Evolutionary conservation across 2,797 vertebrate species (phyloP).

Genomic region (Oophaga sylvatica): DNA sequence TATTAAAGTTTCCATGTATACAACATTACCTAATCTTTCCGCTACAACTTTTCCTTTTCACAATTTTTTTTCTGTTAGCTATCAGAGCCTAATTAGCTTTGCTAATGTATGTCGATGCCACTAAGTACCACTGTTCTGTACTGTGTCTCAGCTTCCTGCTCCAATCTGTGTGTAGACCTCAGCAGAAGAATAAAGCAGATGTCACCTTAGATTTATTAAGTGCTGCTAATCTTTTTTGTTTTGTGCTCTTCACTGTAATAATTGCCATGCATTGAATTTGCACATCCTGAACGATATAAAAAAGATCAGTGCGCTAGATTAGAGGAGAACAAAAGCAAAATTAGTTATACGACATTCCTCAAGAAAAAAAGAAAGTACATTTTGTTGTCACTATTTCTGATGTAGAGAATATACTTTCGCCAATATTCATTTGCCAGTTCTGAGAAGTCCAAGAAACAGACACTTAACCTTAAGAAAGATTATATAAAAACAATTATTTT

Average conservation of each 20-base stretch:
- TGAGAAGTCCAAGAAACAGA: background rate
- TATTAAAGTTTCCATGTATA: no score
- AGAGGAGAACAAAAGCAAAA: constrained; percentile 13
- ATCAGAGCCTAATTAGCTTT: background rate
- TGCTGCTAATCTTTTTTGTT: constrained; percentile 34
- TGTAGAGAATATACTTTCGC: background rate
- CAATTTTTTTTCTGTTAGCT: background rate
- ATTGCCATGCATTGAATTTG: constrained; percentile 25
- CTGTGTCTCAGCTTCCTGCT: background rate
- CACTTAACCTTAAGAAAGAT: background rate
- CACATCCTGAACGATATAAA: constrained; percentile 7
- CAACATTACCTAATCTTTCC: background rate
- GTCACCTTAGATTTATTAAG: constrained; percentile 45
- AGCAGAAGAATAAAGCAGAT: constrained; percentile 1
- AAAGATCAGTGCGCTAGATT: constrained; percentile 6
- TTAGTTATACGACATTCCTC: background rate
- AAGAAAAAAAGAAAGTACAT: background rate
- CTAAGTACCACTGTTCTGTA: background rate
- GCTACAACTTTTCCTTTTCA: background rate
- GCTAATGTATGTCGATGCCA: constrained; percentile 2
- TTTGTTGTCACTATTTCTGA: background rate
- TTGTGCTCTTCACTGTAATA: constrained; percentile 22
- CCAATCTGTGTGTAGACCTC: background rate
- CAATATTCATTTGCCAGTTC: background rate
- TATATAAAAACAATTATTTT: background rate